Evolutionary conservation across 2,888 invertebrate species (phyloP).

Genomic region (Caenorhabditis doughertyi): DNA sequence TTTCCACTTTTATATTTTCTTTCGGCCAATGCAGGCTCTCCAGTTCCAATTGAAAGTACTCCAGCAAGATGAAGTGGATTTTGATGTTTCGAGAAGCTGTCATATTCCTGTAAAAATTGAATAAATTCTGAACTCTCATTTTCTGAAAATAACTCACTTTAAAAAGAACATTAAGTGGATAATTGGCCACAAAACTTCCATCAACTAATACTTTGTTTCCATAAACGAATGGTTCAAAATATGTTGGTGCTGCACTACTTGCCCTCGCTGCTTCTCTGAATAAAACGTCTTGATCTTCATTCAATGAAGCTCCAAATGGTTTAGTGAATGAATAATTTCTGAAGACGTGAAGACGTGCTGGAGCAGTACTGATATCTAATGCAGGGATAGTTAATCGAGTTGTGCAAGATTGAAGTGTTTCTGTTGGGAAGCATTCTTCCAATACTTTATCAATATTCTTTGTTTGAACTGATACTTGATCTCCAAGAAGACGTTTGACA

Average conservation of each 20-base stretch:
- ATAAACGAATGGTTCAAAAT: slow-evolving; percentile 77
- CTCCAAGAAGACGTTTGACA: slow-evolving; percentile 77
- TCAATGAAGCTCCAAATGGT: slow-evolving; percentile 69
- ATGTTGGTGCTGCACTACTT: slow-evolving; percentile 80
- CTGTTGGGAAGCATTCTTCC: slow-evolving; percentile 72
- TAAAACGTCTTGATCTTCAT: slow-evolving; percentile 75
- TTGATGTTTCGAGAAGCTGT: slow-evolving; percentile 72
- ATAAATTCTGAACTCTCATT: neutral
- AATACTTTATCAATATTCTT: slow-evolving; percentile 76
- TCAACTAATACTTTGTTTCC: slow-evolving; percentile 76
- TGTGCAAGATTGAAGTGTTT: slow-evolving; percentile 73
- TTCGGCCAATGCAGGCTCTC: slow-evolving; percentile 71
- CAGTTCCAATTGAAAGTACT: slow-evolving; percentile 79
- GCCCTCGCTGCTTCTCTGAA: slow-evolving; percentile 80
- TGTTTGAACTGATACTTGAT: slow-evolving; percentile 74
- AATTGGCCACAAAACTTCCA: slow-evolving; percentile 80
- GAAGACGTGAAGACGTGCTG: slow-evolving; percentile 76
- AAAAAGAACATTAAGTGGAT: slow-evolving; percentile 78
- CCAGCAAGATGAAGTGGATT: slow-evolving; percentile 74
- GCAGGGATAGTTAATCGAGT: slow-evolving; percentile 78
- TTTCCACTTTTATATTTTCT: slow-evolving; percentile 74
- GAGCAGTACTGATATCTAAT: slow-evolving; percentile 75
- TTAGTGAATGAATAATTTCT: slow-evolving; percentile 76
- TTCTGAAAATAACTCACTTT: slow-evolving; percentile 58
- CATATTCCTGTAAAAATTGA: slow-evolving; percentile 73